Percentiles rank a stretch among this genome's conserved stretches.
phyloP scores from a whole-genome alignment of 2,113 vertebrate species.

The Cottus gobio region DNA sequence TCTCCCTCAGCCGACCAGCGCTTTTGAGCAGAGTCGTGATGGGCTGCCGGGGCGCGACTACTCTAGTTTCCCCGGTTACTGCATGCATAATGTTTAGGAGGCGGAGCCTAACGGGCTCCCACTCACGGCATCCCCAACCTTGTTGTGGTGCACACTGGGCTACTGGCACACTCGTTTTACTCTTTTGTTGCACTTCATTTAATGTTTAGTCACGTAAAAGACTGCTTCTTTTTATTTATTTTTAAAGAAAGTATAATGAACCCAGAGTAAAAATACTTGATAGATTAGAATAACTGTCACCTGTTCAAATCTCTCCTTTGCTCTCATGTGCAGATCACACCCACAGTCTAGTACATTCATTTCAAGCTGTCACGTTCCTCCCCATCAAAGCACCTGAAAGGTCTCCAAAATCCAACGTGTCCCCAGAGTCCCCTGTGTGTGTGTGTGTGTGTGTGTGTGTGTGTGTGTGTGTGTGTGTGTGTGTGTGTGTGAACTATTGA shows the following conservation, averaged over 20 bases:
- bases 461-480: neutral
- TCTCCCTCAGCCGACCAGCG: conserved; percentile 34
- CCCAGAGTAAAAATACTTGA: neutral
- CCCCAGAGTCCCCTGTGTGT: conserved; percentile 6
- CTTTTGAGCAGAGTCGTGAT: conserved; percentile 75
- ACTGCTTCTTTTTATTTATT: neutral
- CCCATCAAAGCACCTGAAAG: conserved; percentile 64
- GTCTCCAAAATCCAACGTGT: conserved; percentile 37
- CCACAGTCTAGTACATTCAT: neutral
- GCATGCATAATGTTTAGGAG: conserved; percentile 66
- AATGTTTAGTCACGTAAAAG: conserved; percentile 4
- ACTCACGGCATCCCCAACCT: conserved; percentile 73
- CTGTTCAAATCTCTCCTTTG: neutral
- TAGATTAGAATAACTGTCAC: neutral
- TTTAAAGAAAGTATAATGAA: neutral
- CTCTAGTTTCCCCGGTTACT: conserved; percentile 77
- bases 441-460: conserved; percentile 28
- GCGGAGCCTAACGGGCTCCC: conserved; percentile 60
- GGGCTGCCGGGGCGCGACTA: conserved; percentile 63
- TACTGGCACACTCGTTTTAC: conserved; percentile 30
- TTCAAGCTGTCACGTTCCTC: conserved; percentile 16
- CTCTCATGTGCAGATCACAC: neutral
- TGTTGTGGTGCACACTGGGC: conserved; percentile 21
- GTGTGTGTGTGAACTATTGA: conserved; percentile 37
- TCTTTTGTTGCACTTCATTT: neutral